Evolutionary conservation across 2,888 invertebrate species (phyloP), one percentile per base, ranked within the genome.

Genomic region (Euplexia lucipara): DNA sequence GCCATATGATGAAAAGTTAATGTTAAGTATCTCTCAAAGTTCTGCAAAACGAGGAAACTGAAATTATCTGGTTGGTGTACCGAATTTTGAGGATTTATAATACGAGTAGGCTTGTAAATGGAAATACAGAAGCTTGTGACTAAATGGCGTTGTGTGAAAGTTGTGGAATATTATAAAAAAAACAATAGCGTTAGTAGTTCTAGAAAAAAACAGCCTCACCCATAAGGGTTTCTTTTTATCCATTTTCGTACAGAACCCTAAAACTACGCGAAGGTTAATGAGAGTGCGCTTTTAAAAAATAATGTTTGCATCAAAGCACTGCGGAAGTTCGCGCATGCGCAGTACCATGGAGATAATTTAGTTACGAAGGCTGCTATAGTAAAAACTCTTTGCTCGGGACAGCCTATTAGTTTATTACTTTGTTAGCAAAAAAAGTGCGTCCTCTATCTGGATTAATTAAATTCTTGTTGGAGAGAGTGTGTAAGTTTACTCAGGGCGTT

Each of bases 341-440:
- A 20, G 47, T 9, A 54, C 48, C 57, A 35, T n/a, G 41, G 48
- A 63, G 42, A 30, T 72, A 72, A 75, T 63, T 61, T 68, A 44
- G 68, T 76, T 61, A 32, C 16, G n/a, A 6, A 10, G 30, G 14
- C 32, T 18, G 35, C 10, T 37, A 44, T 10, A 20, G 45, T 10
- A 70, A 56, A 65, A 66, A 71, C 52, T 57, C 49, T 53, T 56
- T 34, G 59, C 39, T 45, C 32, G 16, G 22, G 18, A 32, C 51
- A 76, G 53, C 53, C 62, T 68, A 53, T 72, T 71, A 54, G 56
- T 58, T 35, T 66, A 52, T 59, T 70, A 70, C 51, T 52, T 56
- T 42, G 47, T 70, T 47, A 45, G 49, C 53, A 56, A 73, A 75
- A 73, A 75, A 75, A 75, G 42, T 35, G 14, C 34, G 47, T 51